Base-by-base conservation (phyloP, 1,140 invertebrate species). In the Pygmarrhopalites habei region DNA sequence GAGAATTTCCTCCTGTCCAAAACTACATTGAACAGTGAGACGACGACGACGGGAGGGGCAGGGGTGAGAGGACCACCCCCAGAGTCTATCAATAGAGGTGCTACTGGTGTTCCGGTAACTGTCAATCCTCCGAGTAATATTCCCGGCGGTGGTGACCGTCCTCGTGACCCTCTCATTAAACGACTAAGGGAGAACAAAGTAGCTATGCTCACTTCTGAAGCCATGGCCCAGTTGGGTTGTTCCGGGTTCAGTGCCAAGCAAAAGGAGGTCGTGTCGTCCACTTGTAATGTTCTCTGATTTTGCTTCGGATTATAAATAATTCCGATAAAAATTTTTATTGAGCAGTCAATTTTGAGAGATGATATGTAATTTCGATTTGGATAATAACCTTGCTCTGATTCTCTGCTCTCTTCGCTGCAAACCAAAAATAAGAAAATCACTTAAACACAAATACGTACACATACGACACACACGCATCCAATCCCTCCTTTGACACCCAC, bases 161-260 rank as follows among this genome's bases (percentile, higher is more conserved):
- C 32, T 30, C 52, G 43, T 35, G 63, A 63, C 15, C 44, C 56
- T 25, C 39, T 69, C 23, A 25, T 51, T 3, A 67, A 64, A 26
- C 62, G 62, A 32, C 17, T 70, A 15, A 43, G 60, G 43, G 61
- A 66, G 21, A 67, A 65, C 55, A 67, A 67, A 65, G 63, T 66
- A 59, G 66, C 65, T 39, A 57, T 64, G 41, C 55, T 70, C 32
- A 67, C 69, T 60, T 64, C 63, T 15, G 69, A 70, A 60, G 69
- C 66, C 19, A 58, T 70, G 52, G 51, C 65, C 46, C 62, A 67
- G 32, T 53, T 70, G 62, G 69, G 69, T 1, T 70, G 69, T 44
- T 64, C 55, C n/a, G 69, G 60, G 15, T 70, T 70, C 58, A 52
- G 57, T 30, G 60, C 58, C 21, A 70, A 57, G 52, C 69, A 63